A percentile compares a stretch with the other conserved stretches of the same genome.
Conservation (phyloP, 2,888 invertebrate genomes). For the Strigamia transsilvanica region DNA sequence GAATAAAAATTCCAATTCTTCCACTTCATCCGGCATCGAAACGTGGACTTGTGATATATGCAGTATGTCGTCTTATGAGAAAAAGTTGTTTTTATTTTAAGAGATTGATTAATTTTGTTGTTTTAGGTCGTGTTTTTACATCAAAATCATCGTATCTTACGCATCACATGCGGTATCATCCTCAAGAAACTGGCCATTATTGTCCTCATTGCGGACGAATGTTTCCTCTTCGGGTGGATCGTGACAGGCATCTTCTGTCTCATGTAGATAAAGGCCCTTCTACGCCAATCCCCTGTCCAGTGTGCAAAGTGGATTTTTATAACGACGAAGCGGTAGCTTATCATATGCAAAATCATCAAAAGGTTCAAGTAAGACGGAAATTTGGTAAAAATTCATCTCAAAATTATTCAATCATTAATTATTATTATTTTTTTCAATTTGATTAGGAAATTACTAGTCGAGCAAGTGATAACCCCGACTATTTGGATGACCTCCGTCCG, state of each 20-base stretch:
- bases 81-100: too few relatives aligned
- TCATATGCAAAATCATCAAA: conserved; percentile 64
- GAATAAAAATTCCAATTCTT: not conserved
- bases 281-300: conserved; percentile 66
- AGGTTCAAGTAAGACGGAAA: conserved; percentile 40
- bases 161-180: conserved; percentile 52
- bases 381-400: not conserved
- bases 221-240: conserved; percentile 70
- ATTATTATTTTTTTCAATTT: not conserved
- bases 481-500: conserved; percentile 50
- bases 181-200: conserved; percentile 65
- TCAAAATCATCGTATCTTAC: conserved; percentile 51
- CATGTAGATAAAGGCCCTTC: conserved; percentile 64
- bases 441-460: conserved; percentile 50
- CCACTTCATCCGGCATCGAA: conserved; percentile 21
- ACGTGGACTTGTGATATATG: conserved; percentile 51
- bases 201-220: conserved; percentile 75
- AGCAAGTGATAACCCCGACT: conserved; percentile 41
- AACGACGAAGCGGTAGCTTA: conserved; percentile 70
- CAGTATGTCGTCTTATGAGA: conserved; percentile 10
- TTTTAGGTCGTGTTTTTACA: conserved; percentile 51
- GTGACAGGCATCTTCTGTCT: conserved; percentile 70
- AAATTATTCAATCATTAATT: not conserved
- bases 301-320: conserved; percentile 70
- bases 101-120: not conserved